phyloP scores from a whole-genome alignment of 2,888 invertebrate species.

The Lepidocyrtinus sp. region DNA sequence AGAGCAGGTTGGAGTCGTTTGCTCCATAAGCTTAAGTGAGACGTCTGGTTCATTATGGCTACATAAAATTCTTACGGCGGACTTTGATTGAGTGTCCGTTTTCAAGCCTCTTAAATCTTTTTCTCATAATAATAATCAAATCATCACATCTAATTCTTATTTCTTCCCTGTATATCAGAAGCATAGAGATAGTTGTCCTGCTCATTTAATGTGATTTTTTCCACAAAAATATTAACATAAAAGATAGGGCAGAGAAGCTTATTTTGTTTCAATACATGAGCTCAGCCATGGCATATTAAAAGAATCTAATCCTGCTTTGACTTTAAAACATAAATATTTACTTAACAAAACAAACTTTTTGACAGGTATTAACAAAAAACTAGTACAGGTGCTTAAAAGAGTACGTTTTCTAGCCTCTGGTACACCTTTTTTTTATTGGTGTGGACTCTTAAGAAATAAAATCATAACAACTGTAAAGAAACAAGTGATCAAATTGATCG shows the following conservation, averaged over 20 bases:
- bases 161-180: too few species aligned
- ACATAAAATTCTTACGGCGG: not conserved
- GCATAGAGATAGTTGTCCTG: not conserved
- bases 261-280: too few species aligned
- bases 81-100: not conserved
- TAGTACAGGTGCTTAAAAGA: not conserved
- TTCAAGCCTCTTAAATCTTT: constrained; percentile 20
- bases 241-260: not conserved
- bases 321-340: constrained; percentile 41
- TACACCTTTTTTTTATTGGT: not conserved
- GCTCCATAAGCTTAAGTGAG: constrained; percentile 7
- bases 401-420: not conserved
- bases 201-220: too few species aligned
- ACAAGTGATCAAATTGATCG: constrained; percentile 38
- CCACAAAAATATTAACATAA: not conserved
- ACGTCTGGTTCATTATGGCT: constrained; percentile 36
- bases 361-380: constrained; percentile 28
- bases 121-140: constrained; percentile 28
- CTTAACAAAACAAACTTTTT: constrained; percentile 33
- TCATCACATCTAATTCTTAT: constrained; percentile 25
- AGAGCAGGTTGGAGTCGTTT: not conserved
- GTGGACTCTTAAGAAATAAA: constrained; percentile 1
- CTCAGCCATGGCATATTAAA: not conserved
- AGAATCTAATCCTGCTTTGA: constrained; percentile 36
- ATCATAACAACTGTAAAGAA: constrained; percentile 37